Base-by-base conservation (phyloP, 2,797 vertebrate species). In the Thripadectes ignobilis region DNA sequence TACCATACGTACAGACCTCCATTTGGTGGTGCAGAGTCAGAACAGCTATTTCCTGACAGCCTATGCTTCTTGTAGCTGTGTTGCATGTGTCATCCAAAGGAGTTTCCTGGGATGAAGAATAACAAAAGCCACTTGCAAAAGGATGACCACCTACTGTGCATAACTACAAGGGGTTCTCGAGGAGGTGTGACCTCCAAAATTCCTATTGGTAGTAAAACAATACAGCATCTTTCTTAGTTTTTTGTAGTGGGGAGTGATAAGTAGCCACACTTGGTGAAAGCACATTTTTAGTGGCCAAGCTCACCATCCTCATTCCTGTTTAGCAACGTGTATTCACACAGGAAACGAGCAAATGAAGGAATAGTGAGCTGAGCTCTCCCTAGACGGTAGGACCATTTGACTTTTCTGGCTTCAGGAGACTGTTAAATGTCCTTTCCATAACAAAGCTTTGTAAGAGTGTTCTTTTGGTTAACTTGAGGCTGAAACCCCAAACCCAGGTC, bases 1-100 rank as follows among this genome's bases (percentile, higher is more conserved):
- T 85, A 81, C 82, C 72, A n/a, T 83, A 83, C n/a, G 29, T 88
- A 77, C 68, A 96, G 87, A 93, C 82, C 91, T 94, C 87, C 11
- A 5, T 92, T 95, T 93, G 85, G 78, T 3, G 16, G 48, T 78
- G 76, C 78, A 88, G 81, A 75, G 84, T 85, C 81, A 46, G 75
- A 91, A 38, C 0, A 8, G 72, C 73, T 91, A 9, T 92, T 95
- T 89, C 73, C 89, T 94, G 66, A 52, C 69, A 88, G 65, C 27
- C 38, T 0, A 0, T 55, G 36, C 73, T 91, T 54, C 5, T 80
- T 71, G 84, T 78, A 85, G 65, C 72, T 65, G 46, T 52, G 49
- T 55, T 80, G 45, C 0, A 0, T 62, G 55, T 59, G 55, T 69
- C 57, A 19, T 57, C 23, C 48, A 52, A 52, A 89, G 34, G 20